Evolutionary conservation across 2,113 vertebrate species (phyloP).

Genomic region (Phaetusa simplex): DNA sequence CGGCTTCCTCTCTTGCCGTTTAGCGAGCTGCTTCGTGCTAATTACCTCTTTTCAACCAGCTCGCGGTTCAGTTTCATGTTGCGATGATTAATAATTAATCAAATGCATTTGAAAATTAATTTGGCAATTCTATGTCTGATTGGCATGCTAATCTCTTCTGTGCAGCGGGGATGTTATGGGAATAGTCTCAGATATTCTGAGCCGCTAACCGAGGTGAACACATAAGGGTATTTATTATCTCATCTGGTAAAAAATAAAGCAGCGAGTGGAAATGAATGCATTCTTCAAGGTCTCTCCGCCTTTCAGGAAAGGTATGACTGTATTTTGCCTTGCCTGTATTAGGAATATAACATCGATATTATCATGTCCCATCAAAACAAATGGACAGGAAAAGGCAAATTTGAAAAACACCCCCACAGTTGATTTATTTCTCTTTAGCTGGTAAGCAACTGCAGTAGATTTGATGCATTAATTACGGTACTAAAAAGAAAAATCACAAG

Average conservation of each 20-base stretch:
- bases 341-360: background rate
- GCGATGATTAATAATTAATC: constrained; percentile 42
- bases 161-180: background rate
- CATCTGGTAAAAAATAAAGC: background rate
- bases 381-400: background rate
- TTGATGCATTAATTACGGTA: background rate
- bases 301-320: background rate
- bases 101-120: constrained; percentile 48
- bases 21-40: background rate
- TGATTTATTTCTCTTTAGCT: background rate
- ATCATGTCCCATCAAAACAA: background rate
- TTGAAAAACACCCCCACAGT: background rate
- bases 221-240: background rate
- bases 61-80: background rate
- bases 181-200: constrained; percentile 1
- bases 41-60: background rate
- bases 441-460: constrained; percentile 29
- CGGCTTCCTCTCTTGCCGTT: background rate
- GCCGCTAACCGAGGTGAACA: constrained; percentile 7
- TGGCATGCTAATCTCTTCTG: background rate
- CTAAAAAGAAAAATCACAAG: constrained; percentile 28
- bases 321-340: constrained; percentile 10
- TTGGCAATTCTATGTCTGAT: background rate
- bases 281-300: background rate
- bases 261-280: background rate